Conservation (phyloP, 2,888 invertebrate genomes). For the Caprella mutica region DNA sequence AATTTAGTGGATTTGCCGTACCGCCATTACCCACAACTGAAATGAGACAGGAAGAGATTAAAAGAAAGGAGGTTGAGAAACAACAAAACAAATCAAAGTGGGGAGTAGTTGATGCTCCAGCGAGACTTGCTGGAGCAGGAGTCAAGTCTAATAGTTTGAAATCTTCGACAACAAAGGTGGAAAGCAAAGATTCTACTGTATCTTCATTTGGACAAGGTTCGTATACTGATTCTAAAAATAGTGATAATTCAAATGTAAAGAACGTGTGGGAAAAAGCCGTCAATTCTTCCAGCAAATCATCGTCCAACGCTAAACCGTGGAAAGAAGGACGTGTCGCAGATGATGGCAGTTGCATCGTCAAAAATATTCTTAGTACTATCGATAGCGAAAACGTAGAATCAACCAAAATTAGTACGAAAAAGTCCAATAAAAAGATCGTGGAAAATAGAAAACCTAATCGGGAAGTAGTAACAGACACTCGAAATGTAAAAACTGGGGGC, state of each 20-base stretch:
- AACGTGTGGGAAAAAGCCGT: constrained; percentile 29
- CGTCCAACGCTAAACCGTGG: constrained; percentile 24
- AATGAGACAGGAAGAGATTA: constrained; percentile 22
- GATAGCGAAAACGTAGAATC: not conserved
- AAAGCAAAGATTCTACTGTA: no score
- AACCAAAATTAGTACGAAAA: not conserved
- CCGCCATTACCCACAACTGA: constrained; percentile 31
- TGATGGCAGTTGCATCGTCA: constrained; percentile 22
- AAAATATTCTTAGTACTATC: constrained; percentile 16
- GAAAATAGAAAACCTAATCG: no score
- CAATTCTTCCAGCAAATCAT: not conserved
- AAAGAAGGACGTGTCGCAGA: constrained; percentile 21
- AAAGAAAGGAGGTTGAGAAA: constrained; percentile 15
- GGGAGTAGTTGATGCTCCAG: constrained; percentile 1
- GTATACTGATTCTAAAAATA: constrained; percentile 9
- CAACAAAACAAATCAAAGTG: constrained; percentile 5
- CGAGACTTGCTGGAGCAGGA: not conserved
- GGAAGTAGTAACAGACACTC: constrained; percentile 3
- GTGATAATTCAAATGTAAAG: constrained; percentile 22
- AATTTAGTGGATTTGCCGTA: constrained; percentile 19
- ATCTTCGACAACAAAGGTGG: not conserved
- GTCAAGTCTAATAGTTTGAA: not conserved
- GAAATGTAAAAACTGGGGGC: constrained; percentile 10
- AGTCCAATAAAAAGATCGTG: not conserved
- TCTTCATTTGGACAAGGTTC: constrained; percentile 18